Conservation (phyloP, 1,140 invertebrate species). For the Scaptomyza hsui region DNA sequence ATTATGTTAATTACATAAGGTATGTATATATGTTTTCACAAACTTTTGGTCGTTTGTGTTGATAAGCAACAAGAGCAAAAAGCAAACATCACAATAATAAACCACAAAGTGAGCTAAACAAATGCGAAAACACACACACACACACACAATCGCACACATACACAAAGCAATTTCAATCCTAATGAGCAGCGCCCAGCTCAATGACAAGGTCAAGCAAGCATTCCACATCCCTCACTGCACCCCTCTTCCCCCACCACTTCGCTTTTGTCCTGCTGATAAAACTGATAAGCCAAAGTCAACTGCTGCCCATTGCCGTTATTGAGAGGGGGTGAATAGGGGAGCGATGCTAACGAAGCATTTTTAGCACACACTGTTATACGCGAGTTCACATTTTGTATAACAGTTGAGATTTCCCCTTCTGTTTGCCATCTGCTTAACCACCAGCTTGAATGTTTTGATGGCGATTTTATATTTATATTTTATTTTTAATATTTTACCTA, state of each 20-base stretch:
- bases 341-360: slow-evolving; percentile 1
- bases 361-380: slow-evolving; percentile 68
- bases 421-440: not conserved
- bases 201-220: slow-evolving; percentile 59
- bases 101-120: slow-evolving; percentile 53
- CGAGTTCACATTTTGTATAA: slow-evolving; percentile 20
- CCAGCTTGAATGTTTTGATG: too few relatives aligned
- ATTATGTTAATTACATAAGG: slow-evolving; percentile 6
- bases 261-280: slow-evolving; percentile 50
- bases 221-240: not conserved
- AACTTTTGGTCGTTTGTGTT: slow-evolving; percentile 52
- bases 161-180: slow-evolving; percentile 61
- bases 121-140: slow-evolving; percentile 17
- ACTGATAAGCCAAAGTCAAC: slow-evolving; percentile 67
- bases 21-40: slow-evolving; percentile 10
- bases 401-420: slow-evolving; percentile 27
- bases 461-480: too few relatives aligned
- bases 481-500: too few relatives aligned
- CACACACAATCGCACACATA: slow-evolving; percentile 1
- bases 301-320: slow-evolving; percentile 10
- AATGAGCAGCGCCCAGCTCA: slow-evolving; percentile 61
- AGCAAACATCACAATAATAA: slow-evolving; percentile 39
- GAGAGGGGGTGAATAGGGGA: not conserved
- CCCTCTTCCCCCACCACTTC: not conserved
- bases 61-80: slow-evolving; percentile 45